A percentile compares a stretch with the other conserved stretches of the same genome.
phyloP scores from a whole-genome alignment of 2,113 vertebrate species.

The Probosciger aterrimus region DNA sequence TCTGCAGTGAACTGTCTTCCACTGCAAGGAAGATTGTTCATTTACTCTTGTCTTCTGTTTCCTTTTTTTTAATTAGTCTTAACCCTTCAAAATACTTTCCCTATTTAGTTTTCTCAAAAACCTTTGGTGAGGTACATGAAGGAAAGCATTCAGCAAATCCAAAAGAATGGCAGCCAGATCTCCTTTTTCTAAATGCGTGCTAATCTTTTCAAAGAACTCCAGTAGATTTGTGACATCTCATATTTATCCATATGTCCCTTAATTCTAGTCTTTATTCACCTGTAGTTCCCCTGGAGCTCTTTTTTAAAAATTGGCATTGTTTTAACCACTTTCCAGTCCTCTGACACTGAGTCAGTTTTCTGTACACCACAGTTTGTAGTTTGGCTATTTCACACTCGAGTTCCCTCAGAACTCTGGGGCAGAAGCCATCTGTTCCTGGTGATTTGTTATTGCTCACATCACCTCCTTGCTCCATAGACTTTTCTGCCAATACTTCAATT shows the following conservation, averaged over 20 bases:
- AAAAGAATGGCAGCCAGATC: background rate
- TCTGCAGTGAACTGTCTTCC: background rate
- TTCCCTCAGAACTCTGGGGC: background rate
- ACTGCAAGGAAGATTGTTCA: background rate
- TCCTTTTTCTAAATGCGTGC: background rate
- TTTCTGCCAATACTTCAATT: background rate
- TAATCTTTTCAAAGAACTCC: background rate
- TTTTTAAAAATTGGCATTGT: background rate
- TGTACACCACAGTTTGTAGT: background rate
- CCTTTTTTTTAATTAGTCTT: background rate
- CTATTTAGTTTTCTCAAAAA: background rate
- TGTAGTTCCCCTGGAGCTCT: background rate
- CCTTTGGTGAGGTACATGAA: background rate
- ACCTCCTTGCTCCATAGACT: background rate
- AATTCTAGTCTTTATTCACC: background rate
- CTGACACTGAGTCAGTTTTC: background rate
- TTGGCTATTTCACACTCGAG: background rate
- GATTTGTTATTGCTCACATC: background rate
- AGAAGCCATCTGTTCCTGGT: constrained; percentile 17
- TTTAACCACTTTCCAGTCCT: background rate
- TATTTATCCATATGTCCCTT: background rate
- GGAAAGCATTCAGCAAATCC: background rate
- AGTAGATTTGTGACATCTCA: background rate
- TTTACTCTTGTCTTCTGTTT: background rate
- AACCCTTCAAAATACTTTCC: background rate